Base-by-base conservation (phyloP, 2,113 vertebrate species). In the Pelmatolapia mariae region DNA sequence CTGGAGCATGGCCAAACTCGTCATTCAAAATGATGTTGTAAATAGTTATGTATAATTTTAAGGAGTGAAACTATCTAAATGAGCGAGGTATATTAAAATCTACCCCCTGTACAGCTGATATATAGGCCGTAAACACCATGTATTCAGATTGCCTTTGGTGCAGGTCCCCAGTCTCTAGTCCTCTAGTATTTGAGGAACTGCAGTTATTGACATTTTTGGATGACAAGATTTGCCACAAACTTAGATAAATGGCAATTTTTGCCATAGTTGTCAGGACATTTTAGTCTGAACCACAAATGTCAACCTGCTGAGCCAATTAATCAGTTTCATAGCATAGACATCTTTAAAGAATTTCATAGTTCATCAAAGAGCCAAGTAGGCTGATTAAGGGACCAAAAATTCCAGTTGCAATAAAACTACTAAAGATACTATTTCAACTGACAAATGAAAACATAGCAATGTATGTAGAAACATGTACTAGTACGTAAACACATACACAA, bases 1-100 rank as follows among this genome's bases (percentile, higher is more conserved):
- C 15, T 7, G 16, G 40, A 47, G 24, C 24, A 73, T 0, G 15
- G 8, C 5, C 38, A 71, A 45, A 71, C 38, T 10, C 0, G 0
- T 45, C 36, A 45, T 26, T 43, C 40, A 73, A 29, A 47, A 26
- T 47, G 4, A 45, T 24, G 22, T 18, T 26, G 5, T 29, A 47
- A 45, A 73, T 47, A 47, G 18, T 73, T 47, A 29, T 29, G 40
- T 24, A 29, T 2, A 73, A 45, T 7, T 47, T 47, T 26, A 47
- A 45, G 68, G 24, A 12, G 24, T 47, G 10, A 76, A 29, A 76
- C 16, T 31, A 50, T 50, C 2, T 19, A 78, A 47, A 76, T 76
- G 15, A 76, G 9, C 1, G 0, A 11, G 40, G 15, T 29, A 47
- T 76, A 45, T 76, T 29, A 76, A 76, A 47, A 31, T 8, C 3